Base-by-base conservation (phyloP, 2,888 invertebrate species). In the Platerodrilus igneus region DNA sequence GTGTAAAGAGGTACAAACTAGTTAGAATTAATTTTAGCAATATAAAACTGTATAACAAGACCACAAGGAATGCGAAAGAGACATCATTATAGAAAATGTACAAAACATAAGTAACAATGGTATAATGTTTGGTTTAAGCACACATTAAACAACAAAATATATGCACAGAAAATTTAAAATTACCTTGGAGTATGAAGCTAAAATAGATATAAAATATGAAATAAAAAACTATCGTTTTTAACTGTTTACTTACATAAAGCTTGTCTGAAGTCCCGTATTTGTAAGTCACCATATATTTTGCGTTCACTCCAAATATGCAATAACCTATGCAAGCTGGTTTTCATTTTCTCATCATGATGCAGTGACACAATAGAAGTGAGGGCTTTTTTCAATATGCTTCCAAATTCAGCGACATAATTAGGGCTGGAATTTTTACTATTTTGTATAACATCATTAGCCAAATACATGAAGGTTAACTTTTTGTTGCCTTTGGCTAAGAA, bases 361-460 rank as follows among this genome's bases (percentile, higher is more conserved):
- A 83, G 76, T 48, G 77, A 74, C 2, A 85, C 83, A 75, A 94
- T 87, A 55, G 89, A 83, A 46, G 85, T 80, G 60, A 93, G 91
- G 0, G 90, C 87, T 58, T 86, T 88, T 34, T 79, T 79, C 31
- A 96, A 68, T 6, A 87, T 80, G 37, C 76, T 73, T 4, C 82
- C 86, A 70, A 89, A 97, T 62, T 90, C 91, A 62, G 84, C 83
- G 0, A 88, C 88, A 69, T 85, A 97, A 66, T 97, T 95, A 0
- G 94, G 93, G 0, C 94, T 95, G 67, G 96, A 96, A 68, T 95
- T 97, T 66, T 91, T 89, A 64, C 95, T 92, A 61, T 97, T 99
- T 66, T 99, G 99, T 57, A 99, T 94, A 17, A 99, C 95, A 75
- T 99, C 99, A 74, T 99, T 99, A 18, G 97, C 96, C 56, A 99